Evolutionary conservation across 2,888 invertebrate genomes (phyloP).

Genomic region (Hyposoter didymator): DNA sequence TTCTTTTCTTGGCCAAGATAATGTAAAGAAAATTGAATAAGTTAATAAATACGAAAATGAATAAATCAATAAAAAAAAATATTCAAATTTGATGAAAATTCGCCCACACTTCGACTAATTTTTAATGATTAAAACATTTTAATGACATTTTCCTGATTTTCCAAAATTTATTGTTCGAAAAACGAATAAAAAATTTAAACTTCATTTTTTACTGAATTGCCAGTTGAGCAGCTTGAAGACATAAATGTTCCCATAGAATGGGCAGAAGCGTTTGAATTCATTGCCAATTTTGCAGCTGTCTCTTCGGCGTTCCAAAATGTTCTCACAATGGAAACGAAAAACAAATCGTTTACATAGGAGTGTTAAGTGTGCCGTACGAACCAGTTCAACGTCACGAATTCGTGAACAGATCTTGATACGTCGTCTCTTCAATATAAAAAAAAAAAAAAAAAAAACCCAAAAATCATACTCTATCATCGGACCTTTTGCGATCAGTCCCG

Average conservation of each 20-base stretch:
- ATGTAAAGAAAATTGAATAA: background rate
- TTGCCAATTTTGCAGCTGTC: slow-evolving; percentile 29
- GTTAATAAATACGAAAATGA: no score
- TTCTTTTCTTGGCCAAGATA: background rate
- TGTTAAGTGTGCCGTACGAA: slow-evolving; percentile 30
- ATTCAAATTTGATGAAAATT: no score
- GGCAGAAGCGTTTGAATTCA: background rate
- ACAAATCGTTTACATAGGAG: slow-evolving; percentile 11
- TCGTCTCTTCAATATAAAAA: slow-evolving; percentile 40
- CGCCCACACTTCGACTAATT: no score
- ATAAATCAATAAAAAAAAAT: no score
- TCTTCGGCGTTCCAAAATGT: slow-evolving; percentile 7
- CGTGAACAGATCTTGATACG: slow-evolving; percentile 46
- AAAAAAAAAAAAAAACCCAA: slow-evolving; percentile 19
- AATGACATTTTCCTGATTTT: no score
- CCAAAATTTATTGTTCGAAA: no score
- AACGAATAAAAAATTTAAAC: background rate
- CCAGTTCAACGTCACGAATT: slow-evolving; percentile 49
- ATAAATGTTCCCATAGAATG: background rate
- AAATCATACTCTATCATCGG: slow-evolving; percentile 49
- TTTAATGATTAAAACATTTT: no score
- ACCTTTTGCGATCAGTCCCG: slow-evolving; percentile 24
- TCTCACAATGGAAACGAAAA: background rate
- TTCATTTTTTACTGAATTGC: background rate
- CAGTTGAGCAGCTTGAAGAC: background rate